Conservation (phyloP, 2,888 invertebrate genomes). For the Parelbella ahira region DNA sequence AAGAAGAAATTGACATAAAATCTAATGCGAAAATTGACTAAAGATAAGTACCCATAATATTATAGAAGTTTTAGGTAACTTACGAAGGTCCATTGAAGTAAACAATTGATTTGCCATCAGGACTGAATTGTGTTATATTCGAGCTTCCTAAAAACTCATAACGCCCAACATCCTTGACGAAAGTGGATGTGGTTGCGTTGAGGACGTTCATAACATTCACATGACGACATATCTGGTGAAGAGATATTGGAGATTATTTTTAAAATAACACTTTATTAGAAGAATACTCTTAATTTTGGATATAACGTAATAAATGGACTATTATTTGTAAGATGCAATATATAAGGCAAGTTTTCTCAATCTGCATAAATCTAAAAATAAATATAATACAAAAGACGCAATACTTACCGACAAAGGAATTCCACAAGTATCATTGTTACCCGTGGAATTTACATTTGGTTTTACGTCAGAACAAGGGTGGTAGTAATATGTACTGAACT, state of each 20-base stretch:
- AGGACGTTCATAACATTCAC: slow-evolving; percentile 37
- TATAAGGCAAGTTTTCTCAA: slow-evolving; percentile 16
- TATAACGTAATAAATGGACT: too few relatives aligned
- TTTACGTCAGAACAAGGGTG: slow-evolving; percentile 62
- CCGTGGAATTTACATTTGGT: slow-evolving; percentile 38
- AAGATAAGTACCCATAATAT: too few relatives aligned
- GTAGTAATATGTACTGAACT: slow-evolving; percentile 57
- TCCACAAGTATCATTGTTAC: slow-evolving; percentile 41
- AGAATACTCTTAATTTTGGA: too few relatives aligned
- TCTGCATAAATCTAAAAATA: slow-evolving; percentile 13
- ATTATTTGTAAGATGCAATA: too few relatives aligned
- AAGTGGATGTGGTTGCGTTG: slow-evolving; percentile 28
- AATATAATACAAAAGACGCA: slow-evolving; percentile 28
- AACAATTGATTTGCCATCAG: slow-evolving; percentile 51
- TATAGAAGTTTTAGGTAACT: too few relatives aligned
- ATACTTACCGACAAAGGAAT: slow-evolving; percentile 52
- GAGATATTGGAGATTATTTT: neutral
- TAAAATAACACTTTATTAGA: too few relatives aligned
- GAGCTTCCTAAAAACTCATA: slow-evolving; percentile 52
- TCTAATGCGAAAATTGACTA: too few relatives aligned
- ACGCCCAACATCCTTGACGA: slow-evolving; percentile 36
- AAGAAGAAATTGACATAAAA: too few relatives aligned
- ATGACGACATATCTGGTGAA: slow-evolving; percentile 57
- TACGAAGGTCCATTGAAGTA: slow-evolving; percentile 61
- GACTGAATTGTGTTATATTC: slow-evolving; percentile 44